Evolutionary conservation across 2,797 vertebrate genomes (phyloP).

Genomic region (Momotus momota): DNA sequence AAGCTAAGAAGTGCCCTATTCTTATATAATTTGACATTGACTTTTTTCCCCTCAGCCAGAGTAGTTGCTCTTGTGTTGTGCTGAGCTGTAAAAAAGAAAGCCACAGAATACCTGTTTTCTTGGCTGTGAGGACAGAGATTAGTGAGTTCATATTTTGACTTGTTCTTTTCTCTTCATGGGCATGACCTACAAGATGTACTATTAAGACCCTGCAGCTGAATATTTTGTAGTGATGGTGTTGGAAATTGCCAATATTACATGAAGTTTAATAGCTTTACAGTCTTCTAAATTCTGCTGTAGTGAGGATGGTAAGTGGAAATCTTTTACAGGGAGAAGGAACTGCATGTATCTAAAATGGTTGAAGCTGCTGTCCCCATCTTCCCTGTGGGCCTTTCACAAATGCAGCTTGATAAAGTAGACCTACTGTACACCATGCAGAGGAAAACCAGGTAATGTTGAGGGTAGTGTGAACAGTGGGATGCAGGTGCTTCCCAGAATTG

Average conservation of each 20-base stretch:
- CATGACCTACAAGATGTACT: background rate
- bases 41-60: rapidly evolving
- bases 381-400: background rate
- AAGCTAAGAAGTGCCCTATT: background rate
- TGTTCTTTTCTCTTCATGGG: background rate
- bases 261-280: background rate
- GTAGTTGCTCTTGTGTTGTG: background rate
- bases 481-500: background rate
- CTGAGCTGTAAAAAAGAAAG: background rate
- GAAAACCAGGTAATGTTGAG: background rate
- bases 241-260: background rate
- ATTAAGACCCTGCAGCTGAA: background rate
- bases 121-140: background rate
- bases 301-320: background rate
- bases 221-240: background rate
- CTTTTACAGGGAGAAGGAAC: background rate
- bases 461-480: background rate
- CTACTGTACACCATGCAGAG: background rate
- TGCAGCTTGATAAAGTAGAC: background rate
- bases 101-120: background rate
- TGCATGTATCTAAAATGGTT: background rate
- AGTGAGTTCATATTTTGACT: background rate
- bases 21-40: background rate
- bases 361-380: background rate
- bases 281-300: background rate